Percentiles rank a stretch among this genome's conserved stretches.
These are phyloP conservation scores for Agrilus planipennis DNA, from an alignment of 1,140 invertebrate species.

Conservation along the genomic window DNA sequence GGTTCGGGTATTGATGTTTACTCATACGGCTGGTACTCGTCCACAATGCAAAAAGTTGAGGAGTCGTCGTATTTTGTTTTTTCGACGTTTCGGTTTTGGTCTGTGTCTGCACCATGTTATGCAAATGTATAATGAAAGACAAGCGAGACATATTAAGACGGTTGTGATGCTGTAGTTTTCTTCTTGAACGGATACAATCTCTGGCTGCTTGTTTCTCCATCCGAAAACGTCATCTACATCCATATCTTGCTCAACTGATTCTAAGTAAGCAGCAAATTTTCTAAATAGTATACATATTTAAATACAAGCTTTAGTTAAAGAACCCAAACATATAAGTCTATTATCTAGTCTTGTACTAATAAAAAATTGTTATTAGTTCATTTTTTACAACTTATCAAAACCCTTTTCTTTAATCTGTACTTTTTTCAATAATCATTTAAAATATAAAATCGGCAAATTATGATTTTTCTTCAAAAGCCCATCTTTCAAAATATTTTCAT, in stretches of 20 bases:
- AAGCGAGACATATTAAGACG: not conserved
- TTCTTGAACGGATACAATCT: not conserved
- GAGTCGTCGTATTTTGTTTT: not conserved
- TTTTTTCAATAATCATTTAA: too few species aligned
- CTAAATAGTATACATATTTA: too few species aligned
- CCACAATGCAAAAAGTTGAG: not conserved
- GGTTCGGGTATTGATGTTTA: too few species aligned
- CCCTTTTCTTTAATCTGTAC: too few species aligned
- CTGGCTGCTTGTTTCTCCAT: not conserved
- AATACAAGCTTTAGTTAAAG: not conserved
- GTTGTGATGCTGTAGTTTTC: not conserved
- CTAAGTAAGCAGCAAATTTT: not conserved
- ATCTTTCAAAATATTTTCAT: too few species aligned
- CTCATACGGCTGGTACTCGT: not conserved
- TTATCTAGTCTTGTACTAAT: not conserved
- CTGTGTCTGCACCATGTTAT: not conserved
- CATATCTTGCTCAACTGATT: not conserved
- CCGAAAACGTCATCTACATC: not conserved
- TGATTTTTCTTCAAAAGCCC: too few species aligned
- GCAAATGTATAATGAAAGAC: not conserved
- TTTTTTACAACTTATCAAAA: too few species aligned
- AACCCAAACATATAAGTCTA: not conserved
- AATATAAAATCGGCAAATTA: too few species aligned
- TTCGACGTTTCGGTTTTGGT: not conserved
- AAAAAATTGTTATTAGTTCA: not conserved